phyloP scores from a whole-genome alignment of 2,888 invertebrate species.

The Macrosoma leucophasiata region DNA sequence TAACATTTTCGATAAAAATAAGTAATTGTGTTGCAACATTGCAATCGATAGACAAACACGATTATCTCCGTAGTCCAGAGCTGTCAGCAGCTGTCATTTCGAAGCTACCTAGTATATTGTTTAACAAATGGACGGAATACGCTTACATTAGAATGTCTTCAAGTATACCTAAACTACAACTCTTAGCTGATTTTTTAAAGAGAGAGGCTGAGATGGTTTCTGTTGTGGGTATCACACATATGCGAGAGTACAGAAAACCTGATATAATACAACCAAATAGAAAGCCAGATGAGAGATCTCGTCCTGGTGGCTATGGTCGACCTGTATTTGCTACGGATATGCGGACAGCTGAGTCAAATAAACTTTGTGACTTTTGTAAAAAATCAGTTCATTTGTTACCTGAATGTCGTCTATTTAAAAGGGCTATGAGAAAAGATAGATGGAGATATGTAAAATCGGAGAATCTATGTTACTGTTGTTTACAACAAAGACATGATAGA shows the following conservation, averaged over 20 bases:
- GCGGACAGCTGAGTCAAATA: too few relatives aligned
- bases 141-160: constrained; percentile 4
- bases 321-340: too few relatives aligned
- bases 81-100: constrained; percentile 5
- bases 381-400: constrained; percentile 19
- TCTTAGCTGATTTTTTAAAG: too few relatives aligned
- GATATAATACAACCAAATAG: too few relatives aligned
- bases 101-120: constrained; percentile 7
- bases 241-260: too few relatives aligned
- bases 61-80: constrained; percentile 5
- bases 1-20: constrained; percentile 5
- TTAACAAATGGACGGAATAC: constrained; percentile 7
- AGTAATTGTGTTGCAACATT: constrained; percentile 6
- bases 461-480: constrained; percentile 9
- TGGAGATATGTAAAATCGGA: constrained; percentile 17
- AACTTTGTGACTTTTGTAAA: constrained; percentile 19
- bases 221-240: too few relatives aligned
- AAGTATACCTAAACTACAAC: constrained; percentile 5
- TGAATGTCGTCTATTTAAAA: constrained; percentile 19
- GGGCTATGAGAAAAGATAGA: constrained; percentile 19
- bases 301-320: too few relatives aligned
- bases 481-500: constrained; percentile 4
- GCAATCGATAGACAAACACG: constrained; percentile 2
- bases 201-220: constrained; percentile 14
- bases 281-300: too few relatives aligned